Percentiles rank a stretch among this genome's conserved stretches.
Conservation (phyloP, 2,888 invertebrate genomes). For the Eristalis tenax region DNA sequence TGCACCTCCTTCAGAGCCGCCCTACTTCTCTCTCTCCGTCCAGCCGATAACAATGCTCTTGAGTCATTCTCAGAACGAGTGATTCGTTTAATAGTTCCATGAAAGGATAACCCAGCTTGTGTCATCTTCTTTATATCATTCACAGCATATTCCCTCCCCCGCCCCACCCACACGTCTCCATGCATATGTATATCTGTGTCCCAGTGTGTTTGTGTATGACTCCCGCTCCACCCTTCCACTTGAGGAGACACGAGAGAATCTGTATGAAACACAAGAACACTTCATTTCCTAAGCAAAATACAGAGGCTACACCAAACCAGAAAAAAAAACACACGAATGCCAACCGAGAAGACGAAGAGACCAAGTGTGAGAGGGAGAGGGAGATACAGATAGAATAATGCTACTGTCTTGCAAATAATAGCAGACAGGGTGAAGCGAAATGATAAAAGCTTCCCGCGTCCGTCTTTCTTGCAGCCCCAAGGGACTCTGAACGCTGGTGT, state of each 20-base stretch:
- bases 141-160: not conserved
- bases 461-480: slow-evolving; percentile 37
- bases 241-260: slow-evolving; percentile 30
- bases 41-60: slow-evolving; percentile 45
- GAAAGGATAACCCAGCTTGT: slow-evolving; percentile 49
- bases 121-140: slow-evolving; percentile 13
- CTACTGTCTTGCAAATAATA: too few species aligned
- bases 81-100: slow-evolving; percentile 59
- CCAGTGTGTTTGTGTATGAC: slow-evolving; percentile 23
- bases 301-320: not conserved
- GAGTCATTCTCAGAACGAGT: slow-evolving; percentile 51
- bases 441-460: slow-evolving; percentile 62
- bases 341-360: slow-evolving; percentile 5
- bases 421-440: slow-evolving; percentile 25
- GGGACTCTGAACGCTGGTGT: slow-evolving; percentile 25
- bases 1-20: not conserved
- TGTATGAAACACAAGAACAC: slow-evolving; percentile 53
- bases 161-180: not conserved
- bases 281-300: slow-evolving; percentile 58
- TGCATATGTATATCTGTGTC: slow-evolving; percentile 4
- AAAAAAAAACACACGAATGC: slow-evolving; percentile 46
- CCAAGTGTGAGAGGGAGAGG: not conserved
- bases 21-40: not conserved
- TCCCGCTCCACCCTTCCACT: not conserved
- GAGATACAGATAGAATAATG: not conserved